Base-by-base conservation (phyloP, 2,797 vertebrate genomes). In the Macrochelys suwanniensis region DNA sequence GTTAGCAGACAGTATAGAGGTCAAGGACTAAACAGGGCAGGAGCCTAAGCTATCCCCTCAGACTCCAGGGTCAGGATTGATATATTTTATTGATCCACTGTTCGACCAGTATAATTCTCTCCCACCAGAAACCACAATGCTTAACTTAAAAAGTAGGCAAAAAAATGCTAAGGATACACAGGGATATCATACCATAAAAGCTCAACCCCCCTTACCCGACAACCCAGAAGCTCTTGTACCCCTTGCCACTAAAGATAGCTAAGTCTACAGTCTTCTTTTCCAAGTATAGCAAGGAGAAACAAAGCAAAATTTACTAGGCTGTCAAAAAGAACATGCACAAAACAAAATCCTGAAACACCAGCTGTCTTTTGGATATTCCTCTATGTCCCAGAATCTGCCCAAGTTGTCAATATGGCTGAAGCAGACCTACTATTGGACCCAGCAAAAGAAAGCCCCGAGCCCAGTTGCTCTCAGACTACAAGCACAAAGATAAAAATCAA, bases 1-100 rank as follows among this genome's bases (percentile, higher is more conserved):
- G 80, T 95, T 90, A 93, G 91, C 23, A 76, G 87, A 90, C 92
- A 94, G 76, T 71, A 96, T 76, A 76, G 17, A n/a, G 68, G 82
- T 65, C 17, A 90, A 91, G 84, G 45, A 92, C 78, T 94, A 92
- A 95, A 16, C n/a, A 96, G 94, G 94, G 78, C 87, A 50, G 8
- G 11, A 91, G n/a, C 68, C 1, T 42, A 59, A 76, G 56, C 80
- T 93, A 91, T 90, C 79, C 79, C 23, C 84, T 92, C 88, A 77
- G 4, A 23, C 31, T 45, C 37, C 47, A 74, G 15, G 16, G 25
- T 45, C 17, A 31, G 23, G 50, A 53, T 53, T 71, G 65, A 68
- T 68, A 25, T 37, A 68, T 87, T 68, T 21, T 25, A 42, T 68
- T 54, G 37, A 71, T 71, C n/a, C 21, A 42, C 19, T 71, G 11